phyloP scores from a whole-genome alignment of 2,113 vertebrate species.

The Alectura lathami region DNA sequence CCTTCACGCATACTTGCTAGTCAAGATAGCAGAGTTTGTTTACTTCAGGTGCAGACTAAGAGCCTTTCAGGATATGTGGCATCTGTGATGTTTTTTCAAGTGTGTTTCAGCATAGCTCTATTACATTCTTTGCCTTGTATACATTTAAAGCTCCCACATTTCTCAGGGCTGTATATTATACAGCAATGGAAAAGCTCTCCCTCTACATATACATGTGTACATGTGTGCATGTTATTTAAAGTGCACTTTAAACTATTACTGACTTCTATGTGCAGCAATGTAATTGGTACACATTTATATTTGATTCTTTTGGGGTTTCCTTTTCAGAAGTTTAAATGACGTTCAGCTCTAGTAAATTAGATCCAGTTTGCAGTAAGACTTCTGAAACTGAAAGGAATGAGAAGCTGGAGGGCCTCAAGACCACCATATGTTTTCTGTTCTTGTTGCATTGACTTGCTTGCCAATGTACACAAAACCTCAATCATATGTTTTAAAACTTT shows the following conservation, averaged over 20 bases:
- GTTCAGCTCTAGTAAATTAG: not conserved
- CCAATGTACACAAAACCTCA: not conserved
- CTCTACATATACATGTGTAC: not conserved
- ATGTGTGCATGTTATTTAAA: not conserved
- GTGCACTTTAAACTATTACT: not conserved
- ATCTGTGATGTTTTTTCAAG: not conserved
- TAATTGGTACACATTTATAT: not conserved
- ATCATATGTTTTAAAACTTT: not conserved
- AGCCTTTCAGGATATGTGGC: not conserved
- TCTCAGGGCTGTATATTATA: not conserved
- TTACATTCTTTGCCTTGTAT: not conserved
- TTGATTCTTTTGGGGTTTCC: not conserved
- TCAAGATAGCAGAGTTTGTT: not conserved
- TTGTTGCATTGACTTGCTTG: not conserved
- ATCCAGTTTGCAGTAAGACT: not conserved
- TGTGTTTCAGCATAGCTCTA: not conserved
- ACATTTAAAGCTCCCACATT: not conserved
- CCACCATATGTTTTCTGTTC: not conserved
- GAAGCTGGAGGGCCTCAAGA: not conserved
- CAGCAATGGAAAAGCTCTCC: not conserved
- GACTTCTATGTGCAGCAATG: not conserved
- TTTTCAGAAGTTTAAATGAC: not conserved
- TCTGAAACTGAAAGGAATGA: not conserved
- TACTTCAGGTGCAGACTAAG: not conserved
- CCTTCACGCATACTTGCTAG: not conserved